These are phyloP conservation scores for Pantherophis guttatus DNA, from an alignment of 2,113 vertebrate species.

Conservation along the genomic window DNA sequence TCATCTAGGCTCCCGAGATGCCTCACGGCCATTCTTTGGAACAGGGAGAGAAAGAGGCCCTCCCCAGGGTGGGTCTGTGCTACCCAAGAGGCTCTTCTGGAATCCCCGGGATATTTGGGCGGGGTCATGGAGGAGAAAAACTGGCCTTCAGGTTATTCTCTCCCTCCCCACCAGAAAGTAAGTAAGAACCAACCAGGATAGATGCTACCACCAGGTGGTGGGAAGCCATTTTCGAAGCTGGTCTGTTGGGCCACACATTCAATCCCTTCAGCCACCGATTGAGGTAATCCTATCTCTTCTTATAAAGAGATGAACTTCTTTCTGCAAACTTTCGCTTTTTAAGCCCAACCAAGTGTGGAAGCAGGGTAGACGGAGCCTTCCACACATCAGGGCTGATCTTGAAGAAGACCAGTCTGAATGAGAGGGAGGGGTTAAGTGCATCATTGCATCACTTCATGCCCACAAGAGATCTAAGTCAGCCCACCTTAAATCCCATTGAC, in stretches of 20 bases:
- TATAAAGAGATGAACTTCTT: not conserved
- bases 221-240: not conserved
- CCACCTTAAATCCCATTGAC: not conserved
- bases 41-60: not conserved
- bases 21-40: too few species aligned
- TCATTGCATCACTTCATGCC: not conserved
- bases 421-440: too few species aligned
- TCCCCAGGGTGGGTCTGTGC: too few species aligned
- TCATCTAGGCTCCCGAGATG: not conserved
- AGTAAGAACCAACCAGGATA: not conserved
- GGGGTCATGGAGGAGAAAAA: not conserved
- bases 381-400: not conserved
- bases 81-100: not conserved
- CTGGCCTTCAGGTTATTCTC: not conserved
- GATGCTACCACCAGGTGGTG: not conserved
- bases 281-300: not conserved
- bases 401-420: too few species aligned
- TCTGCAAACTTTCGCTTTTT: not conserved
- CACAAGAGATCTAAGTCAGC: not conserved
- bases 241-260: not conserved
- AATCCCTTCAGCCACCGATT: not conserved
- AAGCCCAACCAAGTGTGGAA: conserved; percentile 18
- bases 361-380: conserved; percentile 21
- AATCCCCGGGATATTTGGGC: not conserved
- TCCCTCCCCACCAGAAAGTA: not conserved